These are phyloP conservation scores for Cataglyphis cursor DNA, from an alignment of 2,888 invertebrate genomes.

Conservation along the genomic window DNA sequence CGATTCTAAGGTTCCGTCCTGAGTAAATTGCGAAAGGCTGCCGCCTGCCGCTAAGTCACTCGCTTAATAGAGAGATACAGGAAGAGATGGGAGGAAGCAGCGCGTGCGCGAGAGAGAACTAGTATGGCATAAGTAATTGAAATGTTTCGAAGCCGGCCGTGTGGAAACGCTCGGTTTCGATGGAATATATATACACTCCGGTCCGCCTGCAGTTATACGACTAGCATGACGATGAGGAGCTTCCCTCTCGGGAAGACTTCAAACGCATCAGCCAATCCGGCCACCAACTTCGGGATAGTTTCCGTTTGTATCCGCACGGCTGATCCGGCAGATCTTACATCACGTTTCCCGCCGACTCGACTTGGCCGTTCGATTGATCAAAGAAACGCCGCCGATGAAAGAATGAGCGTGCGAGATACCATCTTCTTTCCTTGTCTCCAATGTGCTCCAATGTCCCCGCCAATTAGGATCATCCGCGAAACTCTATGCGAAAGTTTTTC, in stretches of 20 bases:
- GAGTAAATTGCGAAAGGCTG: conserved; percentile 47
- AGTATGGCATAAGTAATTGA: conserved; percentile 72
- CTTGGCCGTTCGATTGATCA: conserved; percentile 72
- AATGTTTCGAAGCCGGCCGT: conserved; percentile 67
- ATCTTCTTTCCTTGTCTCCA: neutral
- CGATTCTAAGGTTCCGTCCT: conserved; percentile 8
- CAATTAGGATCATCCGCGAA: conserved; percentile 64
- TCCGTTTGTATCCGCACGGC: conserved; percentile 27
- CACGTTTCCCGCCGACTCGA: conserved; percentile 64
- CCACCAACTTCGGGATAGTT: conserved; percentile 55
- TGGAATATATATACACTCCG: conserved; percentile 4
- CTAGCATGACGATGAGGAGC: conserved; percentile 63
- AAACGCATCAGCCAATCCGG: conserved; percentile 65
- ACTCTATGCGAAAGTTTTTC: conserved; percentile 55
- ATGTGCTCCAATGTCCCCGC: conserved; percentile 38
- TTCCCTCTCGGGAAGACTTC: conserved; percentile 59
- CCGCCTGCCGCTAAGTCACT: conserved; percentile 35
- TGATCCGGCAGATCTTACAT: conserved; percentile 67
- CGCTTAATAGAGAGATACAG: conserved; percentile 68
- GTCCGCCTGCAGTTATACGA: conserved; percentile 53
- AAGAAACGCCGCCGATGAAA: conserved; percentile 58
- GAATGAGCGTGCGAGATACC: conserved; percentile 52
- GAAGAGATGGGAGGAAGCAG: conserved; percentile 43
- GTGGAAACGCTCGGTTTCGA: conserved; percentile 61
- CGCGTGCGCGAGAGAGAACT: neutral